Base-by-base conservation (phyloP, 2,113 vertebrate genomes). In the Cyprinodon brontotheroides region DNA sequence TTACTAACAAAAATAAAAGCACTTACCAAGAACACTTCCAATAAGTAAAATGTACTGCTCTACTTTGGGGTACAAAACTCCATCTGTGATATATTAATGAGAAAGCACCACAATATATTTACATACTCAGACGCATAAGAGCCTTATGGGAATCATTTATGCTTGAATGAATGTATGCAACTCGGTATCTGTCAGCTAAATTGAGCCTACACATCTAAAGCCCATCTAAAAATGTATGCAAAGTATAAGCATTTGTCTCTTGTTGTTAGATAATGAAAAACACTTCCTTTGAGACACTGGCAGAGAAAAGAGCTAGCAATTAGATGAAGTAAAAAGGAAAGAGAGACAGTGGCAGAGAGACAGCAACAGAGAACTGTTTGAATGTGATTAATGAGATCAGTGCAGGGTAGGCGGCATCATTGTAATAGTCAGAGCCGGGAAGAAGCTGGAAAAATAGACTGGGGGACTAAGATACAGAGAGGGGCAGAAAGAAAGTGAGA, bases 331-430 rank as follows among this genome's bases (percentile, higher is more conserved):
- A 83, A 87, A 86, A 57, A 29, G 81, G 84, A 81, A 77, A 80
- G 75, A 29, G 83, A 83, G 85, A 80, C 61, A 79, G 29, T 41
- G 82, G 79, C 64, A 68, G 80, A 53, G 82, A 57, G 83, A 80
- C 68, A 75, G 80, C 70, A 79, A 87, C 72, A 68, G 86, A 80
- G 82, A 81, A 72, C 81, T 80, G 88, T 91, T 88, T 89, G 92
- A 91, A 93, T 92, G 90, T 91, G 88, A 89, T 92, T 92, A 92
- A 93, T 93, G 89, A 93, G 90, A 93, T 94, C 91, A 92, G 89
- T 89, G 93, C 88, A 70, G 93, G 90, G 88, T 86, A 84, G 86
- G 77, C 87, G 75, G 82, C 88, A 88, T 88, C 89, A 91, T 83
- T 89, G 86, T 80, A 93, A 88, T 80, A 87, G 86, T 84, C 80